Conservation (phyloP, 1,140 invertebrate species). For the Nephila pilipes region DNA sequence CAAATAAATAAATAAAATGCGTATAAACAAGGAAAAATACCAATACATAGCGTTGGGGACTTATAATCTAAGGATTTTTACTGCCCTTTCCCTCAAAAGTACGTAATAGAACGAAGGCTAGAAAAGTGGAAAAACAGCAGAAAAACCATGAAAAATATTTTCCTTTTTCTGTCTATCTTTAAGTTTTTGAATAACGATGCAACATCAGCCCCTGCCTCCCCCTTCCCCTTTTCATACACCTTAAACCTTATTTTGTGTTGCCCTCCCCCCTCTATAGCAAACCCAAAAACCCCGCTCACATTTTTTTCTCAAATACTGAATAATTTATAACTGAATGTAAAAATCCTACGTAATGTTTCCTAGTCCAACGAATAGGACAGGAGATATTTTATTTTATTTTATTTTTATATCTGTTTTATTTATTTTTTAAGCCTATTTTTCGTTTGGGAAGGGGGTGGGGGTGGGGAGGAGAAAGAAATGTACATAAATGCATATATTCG, state of each 20-base stretch:
- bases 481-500: conserved; percentile 55
- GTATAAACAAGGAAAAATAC: conserved; percentile 58
- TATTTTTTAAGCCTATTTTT: conserved; percentile 64
- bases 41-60: conserved; percentile 39
- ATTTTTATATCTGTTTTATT: conserved; percentile 30
- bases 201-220: background rate
- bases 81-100: conserved; percentile 18
- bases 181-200: conserved; percentile 73
- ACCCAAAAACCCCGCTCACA: conserved; percentile 4
- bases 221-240: background rate
- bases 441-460: background rate
- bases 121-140: conserved; percentile 15
- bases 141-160: conserved; percentile 71
- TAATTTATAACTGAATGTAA: conserved; percentile 73
- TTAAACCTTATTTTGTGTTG: background rate
- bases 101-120: conserved; percentile 35
- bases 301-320: conserved; percentile 66
- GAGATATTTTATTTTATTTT: conserved; percentile 35
- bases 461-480: conserved; percentile 27
- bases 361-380: conserved; percentile 53
- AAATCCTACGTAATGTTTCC: conserved; percentile 71
- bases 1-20: conserved; percentile 63
- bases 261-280: background rate
- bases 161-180: conserved; percentile 65
- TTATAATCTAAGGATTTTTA: conserved; percentile 69